These are phyloP conservation scores for Meloidogyne chitwoodi DNA, from an alignment of 1,140 invertebrate species.

Conservation along the genomic window DNA sequence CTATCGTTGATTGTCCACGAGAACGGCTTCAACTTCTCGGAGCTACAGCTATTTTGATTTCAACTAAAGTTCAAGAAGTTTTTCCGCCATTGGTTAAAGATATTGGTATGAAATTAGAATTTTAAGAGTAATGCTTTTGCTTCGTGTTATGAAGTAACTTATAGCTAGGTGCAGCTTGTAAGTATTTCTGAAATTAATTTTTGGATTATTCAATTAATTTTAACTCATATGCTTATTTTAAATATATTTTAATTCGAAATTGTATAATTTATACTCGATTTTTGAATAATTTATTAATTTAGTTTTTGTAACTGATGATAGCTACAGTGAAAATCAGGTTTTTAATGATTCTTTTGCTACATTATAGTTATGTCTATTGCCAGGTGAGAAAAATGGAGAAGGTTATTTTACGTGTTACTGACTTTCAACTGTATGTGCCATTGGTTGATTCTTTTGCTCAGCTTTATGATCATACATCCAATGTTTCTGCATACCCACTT, in stretches of 20 bases:
- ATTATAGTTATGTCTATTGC: background rate
- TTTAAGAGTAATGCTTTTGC: too few species aligned
- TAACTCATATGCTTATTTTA: too few species aligned
- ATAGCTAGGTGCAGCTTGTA: too few species aligned
- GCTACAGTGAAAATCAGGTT: conserved; percentile 24
- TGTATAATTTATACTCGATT: background rate
- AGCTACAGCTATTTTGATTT: conserved; percentile 22
- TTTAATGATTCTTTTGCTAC: background rate
- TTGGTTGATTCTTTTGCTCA: conserved; percentile 27
- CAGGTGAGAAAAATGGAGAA: conserved; percentile 26
- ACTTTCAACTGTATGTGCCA: conserved; percentile 17
- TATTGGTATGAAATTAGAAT: conserved; percentile 1
- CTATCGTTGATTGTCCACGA: conserved; percentile 22
- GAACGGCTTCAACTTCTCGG: conserved; percentile 30
- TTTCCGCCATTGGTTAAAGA: conserved; percentile 7
- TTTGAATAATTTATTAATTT: background rate
- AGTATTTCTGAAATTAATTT: too few species aligned
- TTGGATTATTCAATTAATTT: too few species aligned
- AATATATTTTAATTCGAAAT: too few species aligned
- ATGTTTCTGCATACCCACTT: background rate
- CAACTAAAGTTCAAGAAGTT: conserved; percentile 21
- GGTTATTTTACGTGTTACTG: conserved; percentile 17
- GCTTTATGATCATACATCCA: conserved; percentile 14
- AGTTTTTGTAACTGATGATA: conserved; percentile 5
- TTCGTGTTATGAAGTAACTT: too few species aligned